Evolutionary conservation across 2,113 vertebrate species (phyloP).

Genomic region (Galeopterus variegatus): DNA sequence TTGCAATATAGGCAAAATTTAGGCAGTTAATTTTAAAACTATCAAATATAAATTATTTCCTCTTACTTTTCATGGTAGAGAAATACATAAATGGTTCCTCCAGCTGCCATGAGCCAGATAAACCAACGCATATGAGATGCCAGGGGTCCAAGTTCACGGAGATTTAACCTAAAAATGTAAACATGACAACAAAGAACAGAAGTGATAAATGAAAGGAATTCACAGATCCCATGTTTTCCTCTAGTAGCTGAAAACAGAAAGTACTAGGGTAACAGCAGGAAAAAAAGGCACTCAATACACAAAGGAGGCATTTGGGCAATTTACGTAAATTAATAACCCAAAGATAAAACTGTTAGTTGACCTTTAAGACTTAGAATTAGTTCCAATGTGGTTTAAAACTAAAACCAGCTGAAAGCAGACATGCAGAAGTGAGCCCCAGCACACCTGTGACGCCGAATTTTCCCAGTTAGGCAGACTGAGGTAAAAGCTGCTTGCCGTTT

Average conservation of each 20-base stretch:
- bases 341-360: neutral
- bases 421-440: neutral
- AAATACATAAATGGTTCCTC: slow-evolving; percentile 98
- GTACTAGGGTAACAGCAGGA: neutral
- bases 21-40: slow-evolving; percentile 52
- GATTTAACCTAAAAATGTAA: slow-evolving; percentile 93
- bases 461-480: neutral
- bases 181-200: slow-evolving; percentile 80
- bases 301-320: neutral
- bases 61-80: slow-evolving; percentile 98
- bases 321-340: neutral
- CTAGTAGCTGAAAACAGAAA: neutral
- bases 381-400: slow-evolving; percentile 51
- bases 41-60: slow-evolving; percentile 76
- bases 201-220: slow-evolving; percentile 55
- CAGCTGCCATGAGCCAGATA: slow-evolving; percentile 98
- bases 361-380: slow-evolving; percentile 38
- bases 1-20: neutral
- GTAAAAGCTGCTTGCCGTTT: neutral
- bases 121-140: slow-evolving; percentile 99
- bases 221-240: neutral
- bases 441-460: neutral
- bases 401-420: slow-evolving; percentile 39
- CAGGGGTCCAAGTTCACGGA: slow-evolving; percentile 97
- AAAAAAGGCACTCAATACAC: neutral